phyloP scores from a whole-genome alignment of 2,797 vertebrate species.

The Champsocephalus esox region DNA sequence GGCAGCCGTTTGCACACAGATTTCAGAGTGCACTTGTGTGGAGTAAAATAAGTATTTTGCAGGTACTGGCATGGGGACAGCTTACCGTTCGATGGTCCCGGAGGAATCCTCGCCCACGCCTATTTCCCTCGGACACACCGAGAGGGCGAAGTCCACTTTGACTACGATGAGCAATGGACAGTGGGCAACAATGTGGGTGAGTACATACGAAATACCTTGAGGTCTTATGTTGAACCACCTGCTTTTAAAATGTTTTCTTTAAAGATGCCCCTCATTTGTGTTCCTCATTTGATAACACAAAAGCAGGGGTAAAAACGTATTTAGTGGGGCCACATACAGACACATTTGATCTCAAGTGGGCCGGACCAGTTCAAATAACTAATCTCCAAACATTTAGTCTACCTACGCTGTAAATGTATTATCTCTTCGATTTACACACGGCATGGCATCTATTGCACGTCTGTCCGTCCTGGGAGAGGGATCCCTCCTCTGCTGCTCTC shows the following conservation, averaged over 20 bases:
- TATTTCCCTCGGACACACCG: conserved; percentile 92
- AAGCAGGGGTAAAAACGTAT: background rate
- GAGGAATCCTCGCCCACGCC: conserved; percentile 92
- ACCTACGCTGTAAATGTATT: too few relatives aligned
- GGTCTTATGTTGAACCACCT: background rate
- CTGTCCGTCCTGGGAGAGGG: too few relatives aligned
- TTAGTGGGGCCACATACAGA: too few relatives aligned
- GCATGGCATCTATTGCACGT: too few relatives aligned
- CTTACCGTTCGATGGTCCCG: conserved; percentile 91
- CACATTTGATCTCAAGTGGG: too few relatives aligned
- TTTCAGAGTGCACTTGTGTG: background rate
- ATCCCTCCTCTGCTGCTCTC: too few relatives aligned
- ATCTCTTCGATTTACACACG: too few relatives aligned
- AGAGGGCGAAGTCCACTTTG: conserved; percentile 93
- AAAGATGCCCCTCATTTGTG: background rate
- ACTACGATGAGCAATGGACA: conserved; percentile 94
- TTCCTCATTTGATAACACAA: background rate
- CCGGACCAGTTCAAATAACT: too few relatives aligned
- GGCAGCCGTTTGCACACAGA: too few relatives aligned
- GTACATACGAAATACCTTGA: conserved; percentile 17
- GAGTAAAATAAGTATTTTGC: conserved; percentile 24
- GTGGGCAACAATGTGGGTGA: conserved; percentile 85
- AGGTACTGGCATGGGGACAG: conserved; percentile 94
- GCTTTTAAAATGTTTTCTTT: background rate
- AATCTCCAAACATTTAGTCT: too few relatives aligned